Percentiles rank a stretch among this genome's conserved stretches.
Evolutionary conservation across 2,113 vertebrate genomes (phyloP).

Genomic region (Mastomys natalensis): DNA sequence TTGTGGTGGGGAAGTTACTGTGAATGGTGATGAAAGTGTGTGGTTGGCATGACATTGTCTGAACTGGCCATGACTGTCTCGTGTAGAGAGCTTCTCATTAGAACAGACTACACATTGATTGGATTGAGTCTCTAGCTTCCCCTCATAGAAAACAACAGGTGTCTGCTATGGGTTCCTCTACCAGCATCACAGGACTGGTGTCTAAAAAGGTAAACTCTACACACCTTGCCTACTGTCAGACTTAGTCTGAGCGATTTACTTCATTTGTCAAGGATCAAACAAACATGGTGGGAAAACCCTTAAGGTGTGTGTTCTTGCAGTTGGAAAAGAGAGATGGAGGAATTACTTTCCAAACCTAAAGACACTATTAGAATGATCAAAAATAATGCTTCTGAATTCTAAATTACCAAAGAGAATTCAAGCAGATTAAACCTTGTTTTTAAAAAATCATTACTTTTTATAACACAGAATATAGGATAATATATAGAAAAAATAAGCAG

Average conservation of each 20-base stretch:
- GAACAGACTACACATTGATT: background rate
- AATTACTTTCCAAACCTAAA: constrained; percentile 41
- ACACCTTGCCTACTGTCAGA: background rate
- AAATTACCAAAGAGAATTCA: constrained; percentile 55
- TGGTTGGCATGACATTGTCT: background rate
- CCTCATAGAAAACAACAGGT: background rate
- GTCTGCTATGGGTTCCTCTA: background rate
- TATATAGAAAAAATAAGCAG: constrained; percentile 21
- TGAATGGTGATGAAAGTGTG: background rate
- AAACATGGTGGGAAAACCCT: background rate
- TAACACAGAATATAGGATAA: background rate
- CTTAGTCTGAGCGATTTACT: background rate
- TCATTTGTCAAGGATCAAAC: background rate
- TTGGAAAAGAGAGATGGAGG: constrained; percentile 15
- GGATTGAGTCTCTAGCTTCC: background rate
- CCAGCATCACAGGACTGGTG: background rate
- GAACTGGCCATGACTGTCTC: background rate
- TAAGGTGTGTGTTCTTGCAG: constrained; percentile 8
- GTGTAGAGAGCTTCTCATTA: background rate
- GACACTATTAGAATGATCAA: constrained; percentile 41
- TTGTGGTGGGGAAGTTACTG: background rate
- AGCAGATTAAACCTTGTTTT: constrained; percentile 28
- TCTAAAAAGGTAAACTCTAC: background rate
- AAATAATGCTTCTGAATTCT: constrained; percentile 54
- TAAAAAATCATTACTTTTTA: background rate